Conservation (phyloP, 2,797 vertebrate genomes). For the Stomatorhinus walkeri region DNA sequence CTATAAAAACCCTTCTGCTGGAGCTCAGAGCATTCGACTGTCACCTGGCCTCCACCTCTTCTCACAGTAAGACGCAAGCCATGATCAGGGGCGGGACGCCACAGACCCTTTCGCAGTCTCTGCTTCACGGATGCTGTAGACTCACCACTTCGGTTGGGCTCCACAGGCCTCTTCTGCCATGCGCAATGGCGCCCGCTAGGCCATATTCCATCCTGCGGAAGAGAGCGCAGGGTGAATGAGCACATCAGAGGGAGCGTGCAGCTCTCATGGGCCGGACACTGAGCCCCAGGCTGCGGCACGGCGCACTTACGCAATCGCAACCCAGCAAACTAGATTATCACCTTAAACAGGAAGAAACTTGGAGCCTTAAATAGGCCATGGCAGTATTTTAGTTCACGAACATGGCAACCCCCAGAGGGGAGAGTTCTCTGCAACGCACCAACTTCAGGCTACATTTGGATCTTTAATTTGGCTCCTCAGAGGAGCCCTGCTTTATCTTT, state of each 20-base stretch:
- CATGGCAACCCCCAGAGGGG: background rate
- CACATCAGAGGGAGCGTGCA: background rate
- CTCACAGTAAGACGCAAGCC: background rate
- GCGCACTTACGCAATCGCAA: background rate
- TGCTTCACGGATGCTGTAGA: constrained; percentile 20
- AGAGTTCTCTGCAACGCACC: background rate
- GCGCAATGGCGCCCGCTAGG: constrained; percentile 49
- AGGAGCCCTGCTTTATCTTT: background rate
- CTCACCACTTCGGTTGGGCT: constrained; percentile 59
- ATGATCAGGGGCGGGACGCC: background rate
- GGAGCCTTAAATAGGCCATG: background rate
- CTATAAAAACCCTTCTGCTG: background rate
- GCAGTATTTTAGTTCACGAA: constrained; percentile 1
- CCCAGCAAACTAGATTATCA: background rate
- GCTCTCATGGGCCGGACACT: background rate
- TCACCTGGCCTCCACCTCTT: background rate
- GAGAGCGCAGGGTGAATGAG: background rate
- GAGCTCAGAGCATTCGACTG: background rate
- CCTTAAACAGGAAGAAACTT: background rate
- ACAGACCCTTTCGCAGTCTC: background rate
- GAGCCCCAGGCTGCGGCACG: background rate
- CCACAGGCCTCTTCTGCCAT: constrained; percentile 50
- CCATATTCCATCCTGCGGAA: constrained; percentile 61
- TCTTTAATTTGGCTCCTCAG: constrained; percentile 5
- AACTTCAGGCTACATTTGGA: constrained; percentile 1